These are phyloP conservation scores for Sciaenops ocellatus DNA, from an alignment of 2,797 vertebrate species.

Conservation along the genomic window DNA sequence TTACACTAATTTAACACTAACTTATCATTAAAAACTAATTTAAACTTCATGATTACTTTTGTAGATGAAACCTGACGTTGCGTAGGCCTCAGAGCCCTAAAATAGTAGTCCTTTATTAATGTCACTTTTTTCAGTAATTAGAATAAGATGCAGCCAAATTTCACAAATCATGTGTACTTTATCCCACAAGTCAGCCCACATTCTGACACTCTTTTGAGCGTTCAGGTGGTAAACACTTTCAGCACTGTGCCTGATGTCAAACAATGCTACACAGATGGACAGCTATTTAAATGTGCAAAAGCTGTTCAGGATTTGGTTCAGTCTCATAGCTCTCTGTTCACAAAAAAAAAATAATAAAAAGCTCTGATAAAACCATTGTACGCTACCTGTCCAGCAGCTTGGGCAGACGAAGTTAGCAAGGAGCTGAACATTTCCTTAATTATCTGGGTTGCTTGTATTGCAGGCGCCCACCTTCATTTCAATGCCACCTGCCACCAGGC, in stretches of 20 bases:
- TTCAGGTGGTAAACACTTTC: not conserved
- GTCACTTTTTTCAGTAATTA: slow-evolving; percentile 4
- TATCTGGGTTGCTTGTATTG: not conserved
- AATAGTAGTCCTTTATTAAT: not conserved
- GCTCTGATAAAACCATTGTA: no score
- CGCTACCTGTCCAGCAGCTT: no score
- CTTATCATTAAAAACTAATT: not conserved
- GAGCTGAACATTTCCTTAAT: not conserved
- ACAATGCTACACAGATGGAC: not conserved
- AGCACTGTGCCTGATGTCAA: not conserved
- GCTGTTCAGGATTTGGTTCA: not conserved
- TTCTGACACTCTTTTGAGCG: not conserved
- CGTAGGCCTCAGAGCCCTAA: not conserved
- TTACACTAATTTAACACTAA: no score
- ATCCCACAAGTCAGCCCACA: not conserved
- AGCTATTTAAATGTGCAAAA: not conserved
- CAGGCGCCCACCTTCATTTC: not conserved
- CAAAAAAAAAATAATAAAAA: no score
- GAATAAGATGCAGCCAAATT: not conserved
- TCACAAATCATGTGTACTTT: not conserved
- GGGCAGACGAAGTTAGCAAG: no score
- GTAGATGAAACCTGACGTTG: slow-evolving; percentile 4
- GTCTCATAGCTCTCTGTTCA: not conserved
- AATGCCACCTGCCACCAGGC: not conserved
- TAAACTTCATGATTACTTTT: not conserved